These are phyloP conservation scores for Malacoraja senta DNA, from an alignment of 2,797 vertebrate genomes.

Conservation along the genomic window DNA sequence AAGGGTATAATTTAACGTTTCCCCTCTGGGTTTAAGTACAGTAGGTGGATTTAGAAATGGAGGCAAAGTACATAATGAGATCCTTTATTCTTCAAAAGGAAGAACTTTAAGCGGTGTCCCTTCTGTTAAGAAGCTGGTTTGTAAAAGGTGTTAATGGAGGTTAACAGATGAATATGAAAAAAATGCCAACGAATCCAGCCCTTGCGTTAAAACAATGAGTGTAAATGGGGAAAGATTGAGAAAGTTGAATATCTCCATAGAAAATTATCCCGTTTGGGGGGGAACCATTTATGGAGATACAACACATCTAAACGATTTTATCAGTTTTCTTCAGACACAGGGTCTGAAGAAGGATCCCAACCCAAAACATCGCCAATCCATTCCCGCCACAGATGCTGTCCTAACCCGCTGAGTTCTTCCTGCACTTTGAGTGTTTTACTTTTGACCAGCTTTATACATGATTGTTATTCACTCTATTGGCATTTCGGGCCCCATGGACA, in stretches of 20 bases:
- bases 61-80: neutral
- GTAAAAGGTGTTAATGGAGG: constrained; percentile 22
- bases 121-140: constrained; percentile 7
- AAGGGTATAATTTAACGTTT: constrained; percentile 64
- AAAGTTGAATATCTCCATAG: neutral
- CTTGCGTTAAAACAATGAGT: neutral
- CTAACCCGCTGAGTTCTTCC: too few species aligned
- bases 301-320: neutral
- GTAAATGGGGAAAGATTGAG: neutral
- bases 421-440: too few species aligned
- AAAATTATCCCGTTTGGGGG: neutral
- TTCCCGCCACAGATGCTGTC: too few species aligned
- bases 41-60: neutral
- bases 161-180: constrained; percentile 4
- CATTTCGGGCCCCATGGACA: neutral
- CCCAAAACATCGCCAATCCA: too few species aligned
- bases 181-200: neutral
- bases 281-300: neutral
- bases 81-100: neutral
- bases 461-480: neutral
- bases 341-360: too few species aligned
- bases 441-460: neutral
- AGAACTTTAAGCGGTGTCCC: neutral
- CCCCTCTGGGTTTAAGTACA: neutral
- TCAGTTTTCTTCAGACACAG: neutral